Conservation (phyloP, 2,797 vertebrate species). For the Natrix natrix region DNA sequence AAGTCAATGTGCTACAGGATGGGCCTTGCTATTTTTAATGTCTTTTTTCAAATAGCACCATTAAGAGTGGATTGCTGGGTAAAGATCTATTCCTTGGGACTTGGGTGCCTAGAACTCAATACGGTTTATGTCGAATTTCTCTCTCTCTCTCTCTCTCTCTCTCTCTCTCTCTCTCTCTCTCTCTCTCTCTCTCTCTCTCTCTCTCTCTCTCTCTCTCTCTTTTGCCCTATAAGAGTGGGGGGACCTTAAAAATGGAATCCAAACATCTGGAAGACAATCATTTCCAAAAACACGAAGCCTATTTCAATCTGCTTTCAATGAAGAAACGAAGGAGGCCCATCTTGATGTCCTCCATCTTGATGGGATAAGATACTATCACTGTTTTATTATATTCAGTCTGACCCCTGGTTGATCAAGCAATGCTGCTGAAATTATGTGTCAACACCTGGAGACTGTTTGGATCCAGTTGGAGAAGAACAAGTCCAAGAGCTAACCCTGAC, state of each 20-base stretch:
- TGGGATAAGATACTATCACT: neutral
- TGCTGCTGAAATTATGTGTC: neutral
- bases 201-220: neutral
- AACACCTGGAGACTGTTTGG: neutral
- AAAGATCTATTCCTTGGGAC: neutral
- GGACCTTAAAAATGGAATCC: neutral
- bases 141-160: neutral
- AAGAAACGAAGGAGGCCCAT: too few species aligned
- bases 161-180: neutral
- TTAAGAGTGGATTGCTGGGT: neutral
- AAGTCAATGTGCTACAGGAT: slow-evolving; percentile 18
- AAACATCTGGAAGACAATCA: neutral
- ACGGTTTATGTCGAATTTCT: neutral
- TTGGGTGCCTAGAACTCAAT: neutral
- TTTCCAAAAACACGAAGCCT: neutral
- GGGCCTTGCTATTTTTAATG: slow-evolving; percentile 13
- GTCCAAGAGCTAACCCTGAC: neutral
- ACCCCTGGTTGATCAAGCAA: neutral
- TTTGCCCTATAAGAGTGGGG: too few species aligned
- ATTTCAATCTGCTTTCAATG: neutral
- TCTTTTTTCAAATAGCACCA: slow-evolving; percentile 1
- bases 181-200: neutral
- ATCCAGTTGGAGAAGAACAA: neutral
- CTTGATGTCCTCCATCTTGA: neutral
- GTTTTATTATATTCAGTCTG: neutral